Evolutionary conservation across 2,113 vertebrate genomes (phyloP).

Genomic region (Todiramphus chloris): DNA sequence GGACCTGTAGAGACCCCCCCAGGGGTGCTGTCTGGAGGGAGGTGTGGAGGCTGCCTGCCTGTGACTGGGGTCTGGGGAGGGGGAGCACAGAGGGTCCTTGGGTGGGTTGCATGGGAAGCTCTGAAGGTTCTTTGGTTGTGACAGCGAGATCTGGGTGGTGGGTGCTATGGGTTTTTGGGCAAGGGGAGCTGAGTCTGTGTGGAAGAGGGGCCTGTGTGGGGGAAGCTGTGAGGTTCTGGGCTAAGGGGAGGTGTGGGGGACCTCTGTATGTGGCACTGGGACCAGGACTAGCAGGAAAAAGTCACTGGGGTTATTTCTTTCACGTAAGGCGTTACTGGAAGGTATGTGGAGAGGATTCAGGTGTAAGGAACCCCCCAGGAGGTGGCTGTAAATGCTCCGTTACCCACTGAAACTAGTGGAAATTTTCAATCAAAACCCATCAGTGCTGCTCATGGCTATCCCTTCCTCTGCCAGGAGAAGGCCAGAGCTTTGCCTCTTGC

Average conservation of each 20-base stretch:
- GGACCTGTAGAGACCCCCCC: not conserved
- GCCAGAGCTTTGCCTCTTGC: not conserved
- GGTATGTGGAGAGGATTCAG: not conserved
- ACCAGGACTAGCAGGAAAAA: not conserved
- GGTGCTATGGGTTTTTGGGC: not conserved
- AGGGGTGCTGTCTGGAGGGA: too few species aligned
- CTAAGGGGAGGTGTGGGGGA: too few species aligned
- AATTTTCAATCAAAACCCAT: not conserved
- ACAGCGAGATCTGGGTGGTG: not conserved
- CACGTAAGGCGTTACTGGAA: fast-evolving
- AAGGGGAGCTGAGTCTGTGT: not conserved
- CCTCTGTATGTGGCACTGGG: not conserved
- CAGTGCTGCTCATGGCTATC: not conserved
- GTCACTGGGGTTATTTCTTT: not conserved
- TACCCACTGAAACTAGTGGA: not conserved
- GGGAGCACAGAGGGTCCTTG: not conserved
- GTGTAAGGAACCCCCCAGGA: not conserved
- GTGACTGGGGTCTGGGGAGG: not conserved
- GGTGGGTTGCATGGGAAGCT: not conserved
- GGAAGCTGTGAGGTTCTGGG: not conserved
- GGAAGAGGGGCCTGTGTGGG: not conserved
- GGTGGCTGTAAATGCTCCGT: not conserved
- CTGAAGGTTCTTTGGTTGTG: fast-evolving
- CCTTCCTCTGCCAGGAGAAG: not conserved
- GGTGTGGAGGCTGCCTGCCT: not conserved